Evolutionary conservation across 2,888 invertebrate genomes (phyloP).

Genomic region (Pterostichus madidus): DNA sequence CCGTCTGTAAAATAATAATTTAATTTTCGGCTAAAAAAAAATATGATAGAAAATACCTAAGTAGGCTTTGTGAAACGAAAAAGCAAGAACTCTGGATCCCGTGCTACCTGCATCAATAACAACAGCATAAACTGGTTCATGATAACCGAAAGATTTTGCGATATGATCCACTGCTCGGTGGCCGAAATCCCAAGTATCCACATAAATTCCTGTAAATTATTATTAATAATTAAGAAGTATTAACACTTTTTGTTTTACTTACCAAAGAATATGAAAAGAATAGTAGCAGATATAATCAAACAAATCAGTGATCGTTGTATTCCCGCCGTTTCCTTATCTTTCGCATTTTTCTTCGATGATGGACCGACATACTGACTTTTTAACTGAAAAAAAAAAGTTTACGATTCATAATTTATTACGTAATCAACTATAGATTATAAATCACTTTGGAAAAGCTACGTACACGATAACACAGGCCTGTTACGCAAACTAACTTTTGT

Average conservation of each 20-base stretch:
- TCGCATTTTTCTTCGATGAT: slow-evolving; percentile 71
- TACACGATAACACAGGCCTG: slow-evolving; percentile 26
- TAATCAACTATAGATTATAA: slow-evolving; percentile 5
- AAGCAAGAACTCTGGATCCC: slow-evolving; percentile 91
- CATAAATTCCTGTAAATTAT: slow-evolving; percentile 78
- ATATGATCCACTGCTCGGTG: slow-evolving; percentile 84
- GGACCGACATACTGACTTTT: slow-evolving; percentile 70
- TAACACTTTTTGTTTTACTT: slow-evolving; percentile 67
- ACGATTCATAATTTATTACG: slow-evolving; percentile 9
- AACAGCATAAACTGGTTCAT: slow-evolving; percentile 87
- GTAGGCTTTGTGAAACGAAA: slow-evolving; percentile 89
- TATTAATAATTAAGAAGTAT: neutral
- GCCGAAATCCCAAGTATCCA: slow-evolving; percentile 78
- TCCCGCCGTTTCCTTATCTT: slow-evolving; percentile 71
- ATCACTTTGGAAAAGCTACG: slow-evolving; percentile 6
- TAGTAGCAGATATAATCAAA: slow-evolving; percentile 74
- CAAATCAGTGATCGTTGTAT: slow-evolving; percentile 75
- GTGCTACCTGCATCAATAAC: slow-evolving; percentile 97
- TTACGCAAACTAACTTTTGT: slow-evolving; percentile 16
- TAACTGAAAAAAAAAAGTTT: slow-evolving; percentile 68
- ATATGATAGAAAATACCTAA: slow-evolving; percentile 78
- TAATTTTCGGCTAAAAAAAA: neutral
- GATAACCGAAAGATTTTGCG: slow-evolving; percentile 86
- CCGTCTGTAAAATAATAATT: slow-evolving; percentile 75
- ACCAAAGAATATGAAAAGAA: slow-evolving; percentile 75